These are phyloP conservation scores for Pontoporia blainvillei DNA, from an alignment of 2,113 vertebrate species.

Conservation along the genomic window DNA sequence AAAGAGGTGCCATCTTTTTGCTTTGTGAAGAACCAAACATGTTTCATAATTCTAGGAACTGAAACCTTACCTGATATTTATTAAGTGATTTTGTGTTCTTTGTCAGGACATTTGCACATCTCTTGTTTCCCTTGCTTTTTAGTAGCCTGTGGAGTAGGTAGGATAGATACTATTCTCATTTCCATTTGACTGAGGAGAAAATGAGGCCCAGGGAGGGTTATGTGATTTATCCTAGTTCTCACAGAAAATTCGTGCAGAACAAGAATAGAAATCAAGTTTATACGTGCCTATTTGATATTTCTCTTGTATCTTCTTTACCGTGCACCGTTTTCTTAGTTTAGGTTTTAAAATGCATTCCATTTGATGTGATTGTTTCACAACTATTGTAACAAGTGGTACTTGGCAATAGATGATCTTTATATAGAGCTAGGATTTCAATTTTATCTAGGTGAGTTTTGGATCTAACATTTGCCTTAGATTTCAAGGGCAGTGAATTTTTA, in stretches of 20 bases:
- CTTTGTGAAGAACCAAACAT: not conserved
- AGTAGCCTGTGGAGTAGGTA: not conserved
- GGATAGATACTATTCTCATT: not conserved
- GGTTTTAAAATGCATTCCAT: not conserved
- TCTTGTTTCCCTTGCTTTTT: not conserved
- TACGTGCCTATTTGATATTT: not conserved
- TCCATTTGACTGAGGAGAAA: not conserved
- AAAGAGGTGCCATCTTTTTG: not conserved
- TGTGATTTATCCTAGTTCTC: not conserved
- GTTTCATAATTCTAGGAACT: not conserved
- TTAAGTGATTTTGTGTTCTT: not conserved
- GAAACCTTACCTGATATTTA: not conserved
- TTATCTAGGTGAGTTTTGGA: not conserved
- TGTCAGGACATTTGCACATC: not conserved
- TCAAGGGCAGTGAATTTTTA: not conserved
- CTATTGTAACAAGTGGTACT: not conserved
- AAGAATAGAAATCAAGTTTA: not conserved
- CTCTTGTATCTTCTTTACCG: not conserved
- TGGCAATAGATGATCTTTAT: not conserved
- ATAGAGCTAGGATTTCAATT: not conserved
- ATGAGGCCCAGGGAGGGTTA: not conserved
- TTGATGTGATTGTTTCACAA: not conserved
- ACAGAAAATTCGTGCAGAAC: not conserved
- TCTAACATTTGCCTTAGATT: not conserved
- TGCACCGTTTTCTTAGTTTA: not conserved